Base-by-base conservation (phyloP, 2,113 vertebrate species). In the Seriola aureovittata region DNA sequence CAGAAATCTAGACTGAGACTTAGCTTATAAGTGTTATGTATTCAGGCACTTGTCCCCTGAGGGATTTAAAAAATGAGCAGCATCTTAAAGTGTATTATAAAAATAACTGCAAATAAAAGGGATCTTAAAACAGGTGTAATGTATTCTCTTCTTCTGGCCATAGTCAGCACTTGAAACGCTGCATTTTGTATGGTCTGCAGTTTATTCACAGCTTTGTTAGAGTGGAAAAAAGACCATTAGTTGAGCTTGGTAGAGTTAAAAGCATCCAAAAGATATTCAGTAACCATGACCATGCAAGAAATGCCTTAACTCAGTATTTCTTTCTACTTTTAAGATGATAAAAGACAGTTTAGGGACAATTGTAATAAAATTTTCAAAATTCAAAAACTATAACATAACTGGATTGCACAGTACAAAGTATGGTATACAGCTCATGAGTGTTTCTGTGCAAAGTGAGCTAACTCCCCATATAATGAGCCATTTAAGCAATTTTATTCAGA, bases 141-240 rank as follows among this genome's bases (percentile, higher is more conserved):
- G 11, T 73, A 71, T 84, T 62, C 40, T 32, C 21, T 52, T 84
- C 54, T 32, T 75, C 60, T 74, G 0, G 48, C 23, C 9, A 6
- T 5, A 80, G 73, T 70, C 87, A 85, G 66, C 78, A 78, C 21
- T 80, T 48, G 46, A 14, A 42, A 32, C 21, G 54, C 69, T 78
- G 63, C 44, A 60, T 76, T 87, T 57, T 70, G 23, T 80, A 63
- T 50, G 36, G 64, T 76, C 52, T 67, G 66, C 71, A 54, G 7
- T 71, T 88, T 80, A 78, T 78, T 75, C 44, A 65, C 77, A 83
- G 82, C 69, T 80, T 69, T 65, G 23, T 52, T 25, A 21, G 52
- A 69, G n/a, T 57, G 65, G 52, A 72, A 71, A 69, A 73, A 38
- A 74, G 17, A 69, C 17, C 13, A 64, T 62, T 88, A 60, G 25